Evolutionary conservation across 2,888 invertebrate genomes (phyloP), one percentile per base, ranked within the genome.

Genomic region (Hypsopygia costalis): DNA sequence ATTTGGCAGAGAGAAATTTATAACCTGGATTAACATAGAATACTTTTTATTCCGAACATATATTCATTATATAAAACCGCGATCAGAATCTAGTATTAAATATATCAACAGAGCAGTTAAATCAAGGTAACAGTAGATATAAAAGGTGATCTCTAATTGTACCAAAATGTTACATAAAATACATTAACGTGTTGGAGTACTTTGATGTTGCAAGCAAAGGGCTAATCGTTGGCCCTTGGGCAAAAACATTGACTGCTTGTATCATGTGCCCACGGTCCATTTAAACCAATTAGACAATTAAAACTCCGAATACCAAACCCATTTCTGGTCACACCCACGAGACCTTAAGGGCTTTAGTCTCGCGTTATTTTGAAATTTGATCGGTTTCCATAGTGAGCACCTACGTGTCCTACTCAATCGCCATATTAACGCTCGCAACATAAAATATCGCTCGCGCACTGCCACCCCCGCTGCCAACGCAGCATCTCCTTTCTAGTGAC

Each of bases 181-280:
- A 25, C n/a, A 8, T 25, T 25, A 25, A 25, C 25, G 6, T 25
- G 2, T 7, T 25, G 8, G 6, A 25, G 1, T 25, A 7, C 2
- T 25, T 25, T 7, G 30, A 37, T 37, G 36, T 37, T 37, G 36
- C 22, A 37, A 37, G 30, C 30, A 37, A 31, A 37, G 36, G 36
- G 30, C 30, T 31, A 36, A 29, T 36, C 11, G 21, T 31, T 29
- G 11, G 36, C 30, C 36, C 36, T 37, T 11, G 30, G 30, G 36
- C 36, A 31, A 22, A 29, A 37, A 37, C 36, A 12, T 29, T 20
- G 11, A 22, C 36, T 21, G 11, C 6, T 16, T 9, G 36, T 11
- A 6, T 11, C 21, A 30, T 20, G 20, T 37, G 30, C 21, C 8
- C 20, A 30, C 25, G n/a, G 25, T 30, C 29, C 28, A 36, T 21